A percentile compares a stretch with the other conserved stretches of the same genome.
Conservation (phyloP, 2,888 invertebrate genomes). For the Conomelus anceps region DNA sequence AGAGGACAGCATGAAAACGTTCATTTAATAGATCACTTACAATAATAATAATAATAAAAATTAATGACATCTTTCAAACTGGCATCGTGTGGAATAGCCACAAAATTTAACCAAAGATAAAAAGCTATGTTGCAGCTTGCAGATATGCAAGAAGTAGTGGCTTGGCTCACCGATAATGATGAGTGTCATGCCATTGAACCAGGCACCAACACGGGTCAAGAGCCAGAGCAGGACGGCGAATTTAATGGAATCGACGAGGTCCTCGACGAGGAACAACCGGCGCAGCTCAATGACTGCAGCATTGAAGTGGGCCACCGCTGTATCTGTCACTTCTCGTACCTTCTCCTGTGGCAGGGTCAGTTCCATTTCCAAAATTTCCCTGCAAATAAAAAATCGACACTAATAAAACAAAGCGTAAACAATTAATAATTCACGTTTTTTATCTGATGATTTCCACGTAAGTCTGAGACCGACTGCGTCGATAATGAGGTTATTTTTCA, state of each 20-base stretch:
- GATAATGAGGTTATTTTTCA: too few species aligned
- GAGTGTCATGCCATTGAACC: slow-evolving; percentile 99
- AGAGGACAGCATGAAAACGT: too few species aligned
- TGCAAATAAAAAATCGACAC: slow-evolving; percentile 40
- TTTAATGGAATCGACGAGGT: slow-evolving; percentile 91
- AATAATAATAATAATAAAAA: too few species aligned
- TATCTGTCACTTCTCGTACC: slow-evolving; percentile 80
- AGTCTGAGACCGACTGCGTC: too few species aligned
- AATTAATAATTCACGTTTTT: too few species aligned
- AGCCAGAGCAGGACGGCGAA: slow-evolving; percentile 94
- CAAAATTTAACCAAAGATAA: too few species aligned
- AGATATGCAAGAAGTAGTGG: not conserved
- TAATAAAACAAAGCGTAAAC: not conserved
- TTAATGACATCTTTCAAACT: too few species aligned
- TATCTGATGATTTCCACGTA: too few species aligned
- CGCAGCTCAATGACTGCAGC: slow-evolving; percentile 75
- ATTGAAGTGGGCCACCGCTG: slow-evolving; percentile 81
- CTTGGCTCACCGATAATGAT: slow-evolving; percentile 73
- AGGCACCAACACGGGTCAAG: slow-evolving; percentile 94
- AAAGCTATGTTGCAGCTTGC: too few species aligned
- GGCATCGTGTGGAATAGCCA: too few species aligned
- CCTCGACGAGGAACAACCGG: slow-evolving; percentile 92
- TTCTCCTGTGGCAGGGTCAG: slow-evolving; percentile 84
- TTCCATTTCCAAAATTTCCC: slow-evolving; percentile 80
- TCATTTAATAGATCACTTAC: too few species aligned